Evolutionary conservation across 1,140 invertebrate genomes (phyloP).

Genomic region (Procambarus clarkii): DNA sequence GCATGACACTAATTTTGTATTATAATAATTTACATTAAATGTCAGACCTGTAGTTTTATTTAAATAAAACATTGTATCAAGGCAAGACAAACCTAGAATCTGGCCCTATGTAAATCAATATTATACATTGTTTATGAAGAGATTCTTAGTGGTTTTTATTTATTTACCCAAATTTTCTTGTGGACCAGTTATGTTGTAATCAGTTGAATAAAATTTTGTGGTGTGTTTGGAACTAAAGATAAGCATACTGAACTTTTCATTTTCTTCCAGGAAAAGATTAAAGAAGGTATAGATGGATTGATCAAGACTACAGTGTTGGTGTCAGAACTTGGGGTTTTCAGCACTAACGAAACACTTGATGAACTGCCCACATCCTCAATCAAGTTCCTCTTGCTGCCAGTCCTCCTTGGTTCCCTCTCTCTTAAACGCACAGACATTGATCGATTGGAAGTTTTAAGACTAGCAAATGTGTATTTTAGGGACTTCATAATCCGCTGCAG

Average conservation of each 20-base stretch:
- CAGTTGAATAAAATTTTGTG: too few relatives aligned
- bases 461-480: slow-evolving; percentile 88
- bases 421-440: slow-evolving; percentile 82
- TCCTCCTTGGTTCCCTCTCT: slow-evolving; percentile 82
- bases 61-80: too few relatives aligned
- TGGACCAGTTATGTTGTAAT: too few relatives aligned
- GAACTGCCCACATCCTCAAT: slow-evolving; percentile 91
- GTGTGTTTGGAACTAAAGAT: not conserved
- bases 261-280: slow-evolving; percentile 31
- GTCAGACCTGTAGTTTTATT: too few relatives aligned
- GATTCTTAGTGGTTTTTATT: too few relatives aligned
- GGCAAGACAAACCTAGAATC: too few relatives aligned
- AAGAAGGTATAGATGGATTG: slow-evolving; percentile 25
- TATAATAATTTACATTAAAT: too few relatives aligned
- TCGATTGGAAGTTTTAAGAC: slow-evolving; percentile 82
- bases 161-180: too few relatives aligned
- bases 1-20: too few relatives aligned
- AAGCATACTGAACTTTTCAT: not conserved
- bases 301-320: slow-evolving; percentile 78
- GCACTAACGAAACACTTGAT: slow-evolving; percentile 89
- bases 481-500: slow-evolving; percentile 89
- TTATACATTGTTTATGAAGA: too few relatives aligned
- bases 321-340: slow-evolving; percentile 88
- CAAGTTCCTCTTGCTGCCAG: slow-evolving; percentile 89
- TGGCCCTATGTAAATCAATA: too few relatives aligned